Percentiles rank a stretch among this genome's conserved stretches.
Evolutionary conservation across 2,113 vertebrate species (phyloP).

Genomic region (Peromyscus maniculatus): DNA sequence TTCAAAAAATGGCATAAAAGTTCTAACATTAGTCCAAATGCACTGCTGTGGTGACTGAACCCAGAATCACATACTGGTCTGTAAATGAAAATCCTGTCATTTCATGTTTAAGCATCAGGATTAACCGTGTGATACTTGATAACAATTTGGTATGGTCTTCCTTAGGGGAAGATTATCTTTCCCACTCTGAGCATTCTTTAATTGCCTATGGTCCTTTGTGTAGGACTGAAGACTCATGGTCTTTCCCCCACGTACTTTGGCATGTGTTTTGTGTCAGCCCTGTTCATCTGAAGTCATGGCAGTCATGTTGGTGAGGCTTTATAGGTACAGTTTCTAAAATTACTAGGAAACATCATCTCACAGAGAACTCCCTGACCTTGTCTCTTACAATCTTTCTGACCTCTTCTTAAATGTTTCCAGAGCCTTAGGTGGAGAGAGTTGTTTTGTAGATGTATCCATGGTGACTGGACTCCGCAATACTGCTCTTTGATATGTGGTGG

Average conservation of each 20-base stretch:
- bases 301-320: too few species aligned
- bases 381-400: not conserved
- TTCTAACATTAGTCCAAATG: constrained; percentile 7
- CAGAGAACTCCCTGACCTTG: not conserved
- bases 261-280: not conserved
- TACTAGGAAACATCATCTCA: not conserved
- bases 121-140: not conserved
- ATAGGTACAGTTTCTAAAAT: not conserved
- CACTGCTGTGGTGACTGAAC: not conserved
- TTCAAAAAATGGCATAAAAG: not conserved
- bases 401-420: not conserved
- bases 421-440: not conserved
- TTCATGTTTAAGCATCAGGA: not conserved
- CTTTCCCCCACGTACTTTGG: too few species aligned
- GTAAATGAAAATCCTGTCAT: not conserved
- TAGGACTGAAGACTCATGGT: not conserved
- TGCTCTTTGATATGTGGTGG: not conserved
- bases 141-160: not conserved
- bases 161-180: not conserved
- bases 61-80: not conserved
- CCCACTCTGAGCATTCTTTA: not conserved
- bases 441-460: not conserved
- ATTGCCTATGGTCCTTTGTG: not conserved
- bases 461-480: not conserved
- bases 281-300: not conserved